Percentiles rank a stretch among this genome's conserved stretches.
phyloP scores from a whole-genome alignment of 2,797 vertebrate species.

The Cichlasoma orientale region DNA sequence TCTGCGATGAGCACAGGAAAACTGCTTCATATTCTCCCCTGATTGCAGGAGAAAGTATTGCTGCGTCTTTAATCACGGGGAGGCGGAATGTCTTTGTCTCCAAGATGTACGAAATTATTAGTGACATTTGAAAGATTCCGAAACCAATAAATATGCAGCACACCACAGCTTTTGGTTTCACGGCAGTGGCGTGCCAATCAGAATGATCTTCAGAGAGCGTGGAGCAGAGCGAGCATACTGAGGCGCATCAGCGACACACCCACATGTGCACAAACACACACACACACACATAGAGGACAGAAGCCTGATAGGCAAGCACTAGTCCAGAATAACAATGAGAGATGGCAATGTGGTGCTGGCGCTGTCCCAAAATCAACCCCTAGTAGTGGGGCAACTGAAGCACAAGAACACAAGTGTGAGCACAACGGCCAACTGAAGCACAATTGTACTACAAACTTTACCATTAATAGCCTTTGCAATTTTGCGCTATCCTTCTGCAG shows the following conservation, averaged over 20 bases:
- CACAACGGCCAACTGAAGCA: neutral
- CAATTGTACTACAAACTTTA: slow-evolving; percentile 21
- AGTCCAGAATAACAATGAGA: slow-evolving; percentile 71
- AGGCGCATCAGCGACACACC: slow-evolving; percentile 41
- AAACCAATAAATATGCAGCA: slow-evolving; percentile 28
- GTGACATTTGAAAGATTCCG: slow-evolving; percentile 22
- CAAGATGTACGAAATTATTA: slow-evolving; percentile 10
- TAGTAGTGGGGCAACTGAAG: neutral
- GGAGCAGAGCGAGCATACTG: slow-evolving; percentile 43
- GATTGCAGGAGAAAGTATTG: slow-evolving; percentile 4
- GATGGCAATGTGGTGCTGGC: slow-evolving; percentile 14
- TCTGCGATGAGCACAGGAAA: slow-evolving; percentile 18
- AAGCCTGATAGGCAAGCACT: slow-evolving; percentile 45
- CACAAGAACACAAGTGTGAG: neutral
- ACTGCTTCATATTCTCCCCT: slow-evolving; percentile 17
- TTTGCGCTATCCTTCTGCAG: slow-evolving; percentile 42
- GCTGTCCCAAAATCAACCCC: slow-evolving; percentile 12
- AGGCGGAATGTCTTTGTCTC: neutral
- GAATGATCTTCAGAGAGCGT: slow-evolving; percentile 34
- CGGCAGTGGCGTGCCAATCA: slow-evolving; percentile 47
- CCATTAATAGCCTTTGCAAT: slow-evolving; percentile 44
- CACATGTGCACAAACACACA: slow-evolving; percentile 3
- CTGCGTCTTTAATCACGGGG: neutral
- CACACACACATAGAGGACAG: slow-evolving; percentile 20
- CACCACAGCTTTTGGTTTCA: slow-evolving; percentile 22